Percentiles rank a stretch among this genome's conserved stretches.
Evolutionary conservation across 2,113 vertebrate genomes (phyloP).

Genomic region (Callaeas wilsoni): DNA sequence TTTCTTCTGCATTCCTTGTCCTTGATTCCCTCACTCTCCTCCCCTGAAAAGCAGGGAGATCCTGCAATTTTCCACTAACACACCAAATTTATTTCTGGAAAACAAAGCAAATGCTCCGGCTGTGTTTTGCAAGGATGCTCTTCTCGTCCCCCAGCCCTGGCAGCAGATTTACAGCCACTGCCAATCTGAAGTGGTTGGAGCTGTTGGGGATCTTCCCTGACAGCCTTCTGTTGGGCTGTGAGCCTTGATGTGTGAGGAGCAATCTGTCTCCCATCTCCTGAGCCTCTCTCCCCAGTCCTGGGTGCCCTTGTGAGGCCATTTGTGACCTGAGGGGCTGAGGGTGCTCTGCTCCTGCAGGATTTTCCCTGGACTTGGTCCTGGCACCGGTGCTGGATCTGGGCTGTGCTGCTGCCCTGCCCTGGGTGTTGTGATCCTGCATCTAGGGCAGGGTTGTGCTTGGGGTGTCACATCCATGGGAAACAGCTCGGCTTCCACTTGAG

Average conservation of each 20-base stretch:
- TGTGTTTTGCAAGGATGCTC: not conserved
- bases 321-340: not conserved
- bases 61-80: not conserved
- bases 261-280: constrained; percentile 1
- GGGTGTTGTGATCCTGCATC: not conserved
- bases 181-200: not conserved
- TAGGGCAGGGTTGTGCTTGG: not conserved
- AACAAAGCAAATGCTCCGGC: not conserved
- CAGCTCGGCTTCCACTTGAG: not conserved
- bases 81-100: not conserved
- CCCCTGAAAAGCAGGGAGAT: not conserved
- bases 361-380: not conserved
- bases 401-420: not conserved
- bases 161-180: constrained; percentile 13
- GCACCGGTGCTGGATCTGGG: not conserved
- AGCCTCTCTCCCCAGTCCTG: not conserved
- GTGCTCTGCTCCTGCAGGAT: not conserved
- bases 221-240: constrained; percentile 35
- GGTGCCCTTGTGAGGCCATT: not conserved
- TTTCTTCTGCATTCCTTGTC: not conserved
- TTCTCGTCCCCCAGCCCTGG: not conserved
- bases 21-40: not conserved
- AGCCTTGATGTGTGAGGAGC: not conserved
- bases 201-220: constrained; percentile 16
- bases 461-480: not conserved